phyloP scores from a whole-genome alignment of 1,140 invertebrate genomes.

The Lamellibrachia luymesi region DNA sequence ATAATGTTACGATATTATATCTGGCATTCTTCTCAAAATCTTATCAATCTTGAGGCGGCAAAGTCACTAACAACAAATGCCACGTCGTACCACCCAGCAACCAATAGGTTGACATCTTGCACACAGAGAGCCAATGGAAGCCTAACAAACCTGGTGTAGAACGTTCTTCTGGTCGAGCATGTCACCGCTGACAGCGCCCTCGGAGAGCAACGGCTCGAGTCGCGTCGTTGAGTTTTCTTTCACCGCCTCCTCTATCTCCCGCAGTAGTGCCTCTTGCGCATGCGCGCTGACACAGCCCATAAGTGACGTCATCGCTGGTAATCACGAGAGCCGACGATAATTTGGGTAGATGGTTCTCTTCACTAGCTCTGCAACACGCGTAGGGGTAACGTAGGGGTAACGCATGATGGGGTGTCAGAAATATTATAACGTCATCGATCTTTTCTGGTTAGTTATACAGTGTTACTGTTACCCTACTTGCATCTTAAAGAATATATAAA shows the following conservation, averaged over 20 bases:
- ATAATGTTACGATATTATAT: no score
- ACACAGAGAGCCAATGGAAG: background rate
- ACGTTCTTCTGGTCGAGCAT: conserved; percentile 22
- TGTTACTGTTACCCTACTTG: no score
- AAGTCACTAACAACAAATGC: no score
- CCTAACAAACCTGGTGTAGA: conserved; percentile 17
- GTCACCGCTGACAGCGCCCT: conserved; percentile 3
- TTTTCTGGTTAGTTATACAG: no score
- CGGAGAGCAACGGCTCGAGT: conserved; percentile 20
- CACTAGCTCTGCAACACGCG: background rate
- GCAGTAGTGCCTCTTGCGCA: conserved; percentile 21
- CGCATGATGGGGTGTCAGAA: no score
- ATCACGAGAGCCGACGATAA: background rate
- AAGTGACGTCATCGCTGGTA: conserved; percentile 12
- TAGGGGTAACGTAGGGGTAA: no score
- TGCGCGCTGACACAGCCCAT: conserved; percentile 26
- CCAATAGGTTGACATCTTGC: no score
- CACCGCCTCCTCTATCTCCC: conserved; percentile 23
- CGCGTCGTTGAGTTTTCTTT: conserved; percentile 19
- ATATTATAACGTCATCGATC: no score
- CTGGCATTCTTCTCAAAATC: no score
- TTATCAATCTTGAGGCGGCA: no score
- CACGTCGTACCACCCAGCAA: no score
- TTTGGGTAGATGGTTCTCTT: background rate
- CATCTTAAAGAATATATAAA: no score